Conservation (phyloP, 1,140 invertebrate species). For the Pseudachorutes palmiensis region DNA sequence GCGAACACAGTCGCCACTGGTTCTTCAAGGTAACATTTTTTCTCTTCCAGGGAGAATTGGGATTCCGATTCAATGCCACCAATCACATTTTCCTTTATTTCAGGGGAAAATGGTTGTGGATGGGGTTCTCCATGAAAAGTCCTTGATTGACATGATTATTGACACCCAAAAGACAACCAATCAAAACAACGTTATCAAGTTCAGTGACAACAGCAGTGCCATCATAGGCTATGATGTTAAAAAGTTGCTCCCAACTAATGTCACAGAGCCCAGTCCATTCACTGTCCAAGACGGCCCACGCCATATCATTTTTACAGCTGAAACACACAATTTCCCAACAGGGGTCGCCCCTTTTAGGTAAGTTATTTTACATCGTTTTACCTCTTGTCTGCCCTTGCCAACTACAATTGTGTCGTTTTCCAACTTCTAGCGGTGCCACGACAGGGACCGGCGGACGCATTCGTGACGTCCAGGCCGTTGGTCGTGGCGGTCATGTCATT, state of each 20-base stretch:
- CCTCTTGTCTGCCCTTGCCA: too few species aligned
- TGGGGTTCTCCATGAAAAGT: slow-evolving; percentile 64
- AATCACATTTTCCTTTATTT: slow-evolving; percentile 15
- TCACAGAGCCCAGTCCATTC: slow-evolving; percentile 57
- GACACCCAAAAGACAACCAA: slow-evolving; percentile 78
- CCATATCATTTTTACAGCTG: slow-evolving; percentile 96
- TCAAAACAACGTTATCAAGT: slow-evolving; percentile 93
- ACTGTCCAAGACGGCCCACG: slow-evolving; percentile 51
- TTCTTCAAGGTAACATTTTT: slow-evolving; percentile 60
- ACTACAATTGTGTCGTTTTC: too few species aligned
- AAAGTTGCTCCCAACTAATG: slow-evolving; percentile 54
- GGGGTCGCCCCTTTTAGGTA: slow-evolving; percentile 76
- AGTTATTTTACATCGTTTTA: too few species aligned
- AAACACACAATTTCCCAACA: slow-evolving; percentile 98
- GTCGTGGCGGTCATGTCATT: slow-evolving; percentile 73
- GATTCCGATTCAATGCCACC: too few species aligned
- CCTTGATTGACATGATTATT: slow-evolving; percentile 86
- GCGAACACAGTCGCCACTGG: slow-evolving; percentile 87
- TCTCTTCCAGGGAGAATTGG: too few species aligned
- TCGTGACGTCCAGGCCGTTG: slow-evolving; percentile 88
- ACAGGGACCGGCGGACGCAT: slow-evolving; percentile 93
- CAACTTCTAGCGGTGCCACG: slow-evolving; percentile 82
- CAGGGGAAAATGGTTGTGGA: slow-evolving; percentile 79
- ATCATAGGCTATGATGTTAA: slow-evolving; percentile 72
- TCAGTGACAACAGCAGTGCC: slow-evolving; percentile 94